Evolutionary conservation across 2,113 vertebrate genomes (phyloP), one percentile per base, ranked within the genome.

Genomic region (Oreotrochilus melanogaster): DNA sequence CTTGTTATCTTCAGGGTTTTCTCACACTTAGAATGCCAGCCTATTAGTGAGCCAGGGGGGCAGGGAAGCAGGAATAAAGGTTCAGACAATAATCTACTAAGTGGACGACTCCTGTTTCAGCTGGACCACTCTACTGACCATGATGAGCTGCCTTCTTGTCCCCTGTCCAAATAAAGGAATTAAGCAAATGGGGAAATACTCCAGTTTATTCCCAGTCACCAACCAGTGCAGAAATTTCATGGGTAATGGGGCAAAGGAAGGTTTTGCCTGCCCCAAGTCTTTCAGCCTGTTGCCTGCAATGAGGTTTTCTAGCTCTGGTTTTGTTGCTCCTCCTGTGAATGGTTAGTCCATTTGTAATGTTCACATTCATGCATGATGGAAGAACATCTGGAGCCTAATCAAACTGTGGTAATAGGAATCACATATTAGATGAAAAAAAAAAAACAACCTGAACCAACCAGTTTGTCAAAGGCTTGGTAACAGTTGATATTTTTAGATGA

Each of bases 1-100:
- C 18, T 27, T 61, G 19, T 2, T 58, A 0, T 25, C 4, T 58
- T 37, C 0, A 0, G 1, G 1, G 30, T 23, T 21, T 14, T 51
- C 92, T 70, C 33, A 16, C 9, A 51, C 11, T 42, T 60, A 21
- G 18, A 83, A 74, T 37, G 9, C 2, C 3, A 45, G 7, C 18
- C 78, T 45, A 31, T 9, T 53, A 31, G 28, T 18, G 10, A 64
- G 18, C 9, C 7, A 16, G 7, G 4, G 4, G 2, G 11, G 7
- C 12, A 0, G 1, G 3, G 4, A 2, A 2, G 37, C 11, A 72
- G 18, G 12, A 61, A 17, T 27, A 57, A 57, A 2, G 1, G 7
- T 45, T 80, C 23, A 54, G 45, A 48, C 83, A 88, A 80, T 15
- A 27, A 7, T 7, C 7, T 8, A 57, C 1, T 17, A 80, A 14